Evolutionary conservation across 1,140 invertebrate genomes (phyloP).

Genomic region (Apolygus lucorum): DNA sequence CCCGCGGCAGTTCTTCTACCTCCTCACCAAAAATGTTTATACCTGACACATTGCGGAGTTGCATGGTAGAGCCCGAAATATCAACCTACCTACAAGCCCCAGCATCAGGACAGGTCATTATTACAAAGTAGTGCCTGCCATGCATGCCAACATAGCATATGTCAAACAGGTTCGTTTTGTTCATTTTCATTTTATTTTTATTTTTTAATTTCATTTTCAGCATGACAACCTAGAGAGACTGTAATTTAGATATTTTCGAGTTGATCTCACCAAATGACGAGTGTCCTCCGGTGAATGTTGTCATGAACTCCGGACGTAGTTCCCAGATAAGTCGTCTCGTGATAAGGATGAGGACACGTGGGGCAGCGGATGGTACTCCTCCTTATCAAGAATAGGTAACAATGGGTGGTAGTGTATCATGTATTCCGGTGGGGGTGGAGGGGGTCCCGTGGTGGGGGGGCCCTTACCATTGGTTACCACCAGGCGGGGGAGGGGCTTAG

Average conservation of each 20-base stretch:
- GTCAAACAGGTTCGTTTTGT: slow-evolving; percentile 28
- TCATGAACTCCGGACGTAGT: too few relatives aligned
- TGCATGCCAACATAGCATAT: slow-evolving; percentile 29
- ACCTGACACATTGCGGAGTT: slow-evolving; percentile 67
- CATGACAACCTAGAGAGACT: neutral
- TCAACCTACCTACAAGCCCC: slow-evolving; percentile 70
- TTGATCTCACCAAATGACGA: too few relatives aligned
- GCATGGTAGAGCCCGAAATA: slow-evolving; percentile 75
- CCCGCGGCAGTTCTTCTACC: neutral
- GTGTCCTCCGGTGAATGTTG: too few relatives aligned
- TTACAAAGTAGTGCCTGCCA: slow-evolving; percentile 16
- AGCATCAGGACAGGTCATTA: slow-evolving; percentile 66
- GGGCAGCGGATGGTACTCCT: neutral
- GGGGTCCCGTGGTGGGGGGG: neutral
- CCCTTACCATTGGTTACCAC: slow-evolving; percentile 20
- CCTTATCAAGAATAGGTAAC: slow-evolving; percentile 17
- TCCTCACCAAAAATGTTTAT: slow-evolving; percentile 52
- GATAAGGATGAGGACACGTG: neutral
- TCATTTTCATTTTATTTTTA: slow-evolving; percentile 5
- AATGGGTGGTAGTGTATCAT: slow-evolving; percentile 26
- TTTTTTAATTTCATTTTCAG: slow-evolving; percentile 22
- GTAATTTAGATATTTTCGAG: neutral
- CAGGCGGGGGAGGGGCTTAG: slow-evolving; percentile 1
- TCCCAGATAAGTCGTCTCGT: neutral
- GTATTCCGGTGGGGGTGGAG: slow-evolving; percentile 24